Evolutionary conservation across 2,113 vertebrate species (phyloP).

Genomic region (Onychostoma macrolepis): DNA sequence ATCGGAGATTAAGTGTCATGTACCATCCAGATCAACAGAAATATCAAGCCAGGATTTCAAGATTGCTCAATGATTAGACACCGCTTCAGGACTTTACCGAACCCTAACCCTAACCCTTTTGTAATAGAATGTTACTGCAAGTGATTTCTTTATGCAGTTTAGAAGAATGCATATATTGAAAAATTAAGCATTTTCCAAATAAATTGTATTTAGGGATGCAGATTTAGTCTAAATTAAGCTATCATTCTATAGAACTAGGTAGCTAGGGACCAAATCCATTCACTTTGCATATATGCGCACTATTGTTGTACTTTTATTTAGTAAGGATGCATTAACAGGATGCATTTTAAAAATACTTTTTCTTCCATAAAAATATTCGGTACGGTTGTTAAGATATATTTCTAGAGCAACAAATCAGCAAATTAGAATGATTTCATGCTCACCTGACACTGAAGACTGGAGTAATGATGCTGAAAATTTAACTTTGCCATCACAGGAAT

Average conservation of each 20-base stretch:
- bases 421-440: background rate
- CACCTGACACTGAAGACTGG: too few relatives aligned
- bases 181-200: background rate
- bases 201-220: background rate
- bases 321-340: too few relatives aligned
- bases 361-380: too few relatives aligned
- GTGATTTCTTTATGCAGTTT: background rate
- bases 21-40: background rate
- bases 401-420: too few relatives aligned
- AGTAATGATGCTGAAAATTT: background rate
- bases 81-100: background rate
- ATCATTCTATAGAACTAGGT: background rate
- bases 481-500: background rate
- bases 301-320: too few relatives aligned
- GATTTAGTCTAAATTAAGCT: background rate
- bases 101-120: background rate
- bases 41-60: background rate
- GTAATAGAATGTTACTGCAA: background rate
- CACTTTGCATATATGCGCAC: too few relatives aligned
- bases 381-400: too few relatives aligned
- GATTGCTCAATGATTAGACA: background rate
- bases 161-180: background rate
- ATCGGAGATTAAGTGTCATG: background rate
- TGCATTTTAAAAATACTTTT: too few relatives aligned
- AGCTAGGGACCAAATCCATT: background rate